Base-by-base conservation (phyloP, 2,113 vertebrate species). In the Tupaia tana region DNA sequence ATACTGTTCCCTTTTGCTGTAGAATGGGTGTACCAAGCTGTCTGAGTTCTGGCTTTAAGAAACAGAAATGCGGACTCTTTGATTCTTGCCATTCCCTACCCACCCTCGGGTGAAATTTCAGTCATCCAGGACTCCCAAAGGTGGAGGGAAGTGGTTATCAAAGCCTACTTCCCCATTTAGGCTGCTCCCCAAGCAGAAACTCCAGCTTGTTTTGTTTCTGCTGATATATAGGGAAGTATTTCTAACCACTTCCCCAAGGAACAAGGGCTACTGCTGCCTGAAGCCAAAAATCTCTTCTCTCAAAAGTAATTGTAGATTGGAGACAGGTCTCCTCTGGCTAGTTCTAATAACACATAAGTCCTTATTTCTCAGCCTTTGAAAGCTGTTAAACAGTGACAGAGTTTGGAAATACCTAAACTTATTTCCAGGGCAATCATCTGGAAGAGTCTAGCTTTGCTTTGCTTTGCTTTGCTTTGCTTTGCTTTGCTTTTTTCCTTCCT, bases 221-320 rank as follows among this genome's bases (percentile, higher is more conserved):
- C 27, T 64, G 59, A 71, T 14, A 71, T 14, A 67, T 2, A 31
- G 27, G 85, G 94, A 97, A 96, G 92, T 66, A 18, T 71, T 87
- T 90, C 74, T 86, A 83, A 58, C 74, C 74, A 96, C 96, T 97
- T 97, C 94, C 86, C 88, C 67, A 2, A 22, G 61, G 64, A 93
- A 20, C 20, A 29, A 4, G 14, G 11, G 9, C n/a, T 69, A 27
- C 52, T 64, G 16, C 52, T 83, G 25, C 6, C 77, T 80, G 56
- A 77, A 92, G 79, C 9, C 82, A 88, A 70, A 73, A 16, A 79
- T 79, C n/a, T 78, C 58, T 92, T 95, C 69, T 52, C 78, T 13
- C 54, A 54, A 92, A 79, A 66, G 25, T 20, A 86, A 79, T 29
- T 43, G 25, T 63, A 73, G 3, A 19, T 12, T 75, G 18, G 67